Percentiles rank a stretch among this genome's conserved stretches.
Evolutionary conservation across 2,113 vertebrate species (phyloP).

Genomic region (Probosciger aterrimus): DNA sequence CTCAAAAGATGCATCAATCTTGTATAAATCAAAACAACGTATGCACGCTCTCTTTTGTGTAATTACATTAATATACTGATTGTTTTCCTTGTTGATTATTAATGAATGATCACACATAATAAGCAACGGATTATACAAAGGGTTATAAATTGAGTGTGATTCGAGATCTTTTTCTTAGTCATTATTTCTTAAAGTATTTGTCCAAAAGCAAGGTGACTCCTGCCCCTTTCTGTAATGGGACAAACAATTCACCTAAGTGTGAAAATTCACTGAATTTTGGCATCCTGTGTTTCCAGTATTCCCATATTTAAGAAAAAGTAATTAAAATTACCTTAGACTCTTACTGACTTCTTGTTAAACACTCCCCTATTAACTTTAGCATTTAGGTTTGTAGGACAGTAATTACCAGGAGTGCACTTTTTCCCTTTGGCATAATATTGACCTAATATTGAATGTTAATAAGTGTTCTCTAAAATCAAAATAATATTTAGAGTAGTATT

Average conservation of each 20-base stretch:
- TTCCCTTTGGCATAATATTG: conserved; percentile 29
- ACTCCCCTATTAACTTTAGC: neutral
- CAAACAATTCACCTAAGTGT: neutral
- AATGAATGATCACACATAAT: neutral
- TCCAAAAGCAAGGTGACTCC: neutral
- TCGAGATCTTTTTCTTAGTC: neutral
- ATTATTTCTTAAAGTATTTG: neutral
- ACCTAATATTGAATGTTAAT: conserved; percentile 19
- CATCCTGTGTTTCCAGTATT: neutral
- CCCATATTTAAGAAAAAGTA: neutral
- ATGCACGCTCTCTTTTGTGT: neutral
- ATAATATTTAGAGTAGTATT: neutral
- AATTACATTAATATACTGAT: neutral
- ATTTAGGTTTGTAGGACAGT: conserved; percentile 52
- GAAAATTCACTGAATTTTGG: neutral
- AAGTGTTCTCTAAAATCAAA: neutral
- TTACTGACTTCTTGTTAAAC: neutral
- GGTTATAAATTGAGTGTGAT: neutral
- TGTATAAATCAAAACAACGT: neutral
- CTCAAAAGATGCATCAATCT: neutral
- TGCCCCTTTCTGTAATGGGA: neutral
- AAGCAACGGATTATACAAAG: neutral
- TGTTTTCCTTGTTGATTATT: neutral
- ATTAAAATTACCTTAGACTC: neutral
- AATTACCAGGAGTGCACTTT: conserved; percentile 11